These are phyloP conservation scores for Campoletis sonorensis DNA, from an alignment of 1,140 invertebrate species.

Conservation along the genomic window DNA sequence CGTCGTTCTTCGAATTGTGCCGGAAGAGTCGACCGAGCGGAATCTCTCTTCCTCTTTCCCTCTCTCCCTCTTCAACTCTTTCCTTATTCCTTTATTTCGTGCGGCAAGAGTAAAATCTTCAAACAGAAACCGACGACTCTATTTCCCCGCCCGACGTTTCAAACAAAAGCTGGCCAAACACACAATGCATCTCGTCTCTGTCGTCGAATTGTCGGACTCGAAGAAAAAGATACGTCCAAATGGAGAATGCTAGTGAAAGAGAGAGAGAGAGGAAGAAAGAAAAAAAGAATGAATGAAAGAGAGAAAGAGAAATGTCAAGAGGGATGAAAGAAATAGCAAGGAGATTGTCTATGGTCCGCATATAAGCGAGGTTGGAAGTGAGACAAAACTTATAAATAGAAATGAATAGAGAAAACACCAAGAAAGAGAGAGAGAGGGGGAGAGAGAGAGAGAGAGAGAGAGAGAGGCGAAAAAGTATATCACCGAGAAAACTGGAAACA, in stretches of 20 bases:
- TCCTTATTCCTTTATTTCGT: too few relatives aligned
- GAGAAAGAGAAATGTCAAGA: neutral
- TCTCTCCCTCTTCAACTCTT: neutral
- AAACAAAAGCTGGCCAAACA: slow-evolving; percentile 42
- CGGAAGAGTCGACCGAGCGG: slow-evolving; percentile 42
- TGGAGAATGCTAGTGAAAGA: neutral
- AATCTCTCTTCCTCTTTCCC: slow-evolving; percentile 4
- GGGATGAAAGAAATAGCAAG: neutral
- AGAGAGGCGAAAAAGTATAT: neutral
- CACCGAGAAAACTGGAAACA: slow-evolving; percentile 12
- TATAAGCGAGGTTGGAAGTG: slow-evolving; percentile 10
- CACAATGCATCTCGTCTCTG: slow-evolving; percentile 36
- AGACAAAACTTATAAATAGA: slow-evolving; percentile 31
- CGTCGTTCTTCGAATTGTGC: slow-evolving; percentile 28
- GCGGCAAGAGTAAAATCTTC: slow-evolving; percentile 29
- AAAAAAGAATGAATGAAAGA: neutral
- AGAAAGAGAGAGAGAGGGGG: too few relatives aligned
- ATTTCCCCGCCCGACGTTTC: slow-evolving; percentile 41
- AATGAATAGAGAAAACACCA: neutral
- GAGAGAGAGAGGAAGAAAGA: neutral
- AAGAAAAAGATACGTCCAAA: slow-evolving; percentile 4
- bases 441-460: neutral
- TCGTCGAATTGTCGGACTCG: slow-evolving; percentile 21
- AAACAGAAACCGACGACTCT: slow-evolving; percentile 42
- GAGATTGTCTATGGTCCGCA: neutral